phyloP scores from a whole-genome alignment of 2,797 vertebrate genomes.

The Acanthopagrus latus region DNA sequence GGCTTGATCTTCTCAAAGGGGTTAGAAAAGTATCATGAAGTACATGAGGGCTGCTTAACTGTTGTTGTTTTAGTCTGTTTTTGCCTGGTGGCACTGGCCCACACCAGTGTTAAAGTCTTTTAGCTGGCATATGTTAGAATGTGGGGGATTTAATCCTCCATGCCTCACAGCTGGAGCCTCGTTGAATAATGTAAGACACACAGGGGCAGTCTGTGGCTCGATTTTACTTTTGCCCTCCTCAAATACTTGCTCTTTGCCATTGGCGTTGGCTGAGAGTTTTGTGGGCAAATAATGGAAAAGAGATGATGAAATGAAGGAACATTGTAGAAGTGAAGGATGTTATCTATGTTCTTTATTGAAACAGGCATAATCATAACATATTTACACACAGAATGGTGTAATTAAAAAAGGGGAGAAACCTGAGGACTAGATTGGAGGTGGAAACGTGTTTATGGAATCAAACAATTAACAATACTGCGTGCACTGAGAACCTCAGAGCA shows the following conservation, averaged over 20 bases:
- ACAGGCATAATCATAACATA: constrained; percentile 35
- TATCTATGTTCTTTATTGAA: constrained; percentile 43
- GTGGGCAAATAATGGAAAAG: constrained; percentile 62
- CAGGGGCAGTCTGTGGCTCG: constrained; percentile 76
- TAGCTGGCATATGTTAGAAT: constrained; percentile 79
- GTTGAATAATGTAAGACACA: constrained; percentile 85
- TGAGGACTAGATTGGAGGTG: constrained; percentile 29
- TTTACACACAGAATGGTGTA: constrained; percentile 36
- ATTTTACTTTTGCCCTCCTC: constrained; percentile 78
- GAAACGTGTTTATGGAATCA: constrained; percentile 30
- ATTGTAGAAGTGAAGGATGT: constrained; percentile 50
- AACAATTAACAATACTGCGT: constrained; percentile 23
- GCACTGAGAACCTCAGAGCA: constrained; percentile 11
- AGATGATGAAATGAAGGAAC: constrained; percentile 41
- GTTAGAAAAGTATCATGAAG: constrained; percentile 62
- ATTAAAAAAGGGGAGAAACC: constrained; percentile 36
- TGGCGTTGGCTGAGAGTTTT: constrained; percentile 63
- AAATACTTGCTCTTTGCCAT: constrained; percentile 74
- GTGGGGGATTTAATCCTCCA: constrained; percentile 84
- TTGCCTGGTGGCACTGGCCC: constrained; percentile 77
- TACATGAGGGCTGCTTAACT: constrained; percentile 60
- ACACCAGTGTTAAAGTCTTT: constrained; percentile 77
- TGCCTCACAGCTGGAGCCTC: constrained; percentile 81
- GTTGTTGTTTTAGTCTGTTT: constrained; percentile 74
- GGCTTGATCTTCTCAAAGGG: constrained; percentile 73